These are phyloP conservation scores for Pyrrhosoma nymphula DNA, from an alignment of 2,888 invertebrate species.

Conservation along the genomic window DNA sequence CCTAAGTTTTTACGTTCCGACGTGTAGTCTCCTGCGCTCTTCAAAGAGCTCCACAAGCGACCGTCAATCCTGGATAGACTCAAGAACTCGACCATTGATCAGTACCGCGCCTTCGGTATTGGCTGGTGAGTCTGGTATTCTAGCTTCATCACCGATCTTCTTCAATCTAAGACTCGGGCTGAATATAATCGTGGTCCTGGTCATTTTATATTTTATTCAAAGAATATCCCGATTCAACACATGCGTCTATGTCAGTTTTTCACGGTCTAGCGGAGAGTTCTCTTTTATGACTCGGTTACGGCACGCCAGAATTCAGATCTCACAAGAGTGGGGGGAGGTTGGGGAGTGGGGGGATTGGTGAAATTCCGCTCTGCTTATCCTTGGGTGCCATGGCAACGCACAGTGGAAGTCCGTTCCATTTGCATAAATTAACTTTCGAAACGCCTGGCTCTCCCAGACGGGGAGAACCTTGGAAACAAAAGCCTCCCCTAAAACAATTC, in stretches of 20 bases:
- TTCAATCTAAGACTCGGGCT: too few species aligned
- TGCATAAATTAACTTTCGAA: slow-evolving; percentile 36
- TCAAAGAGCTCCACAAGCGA: too few species aligned
- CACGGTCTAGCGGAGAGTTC: neutral
- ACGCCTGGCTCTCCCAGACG: neutral
- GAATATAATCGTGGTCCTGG: neutral
- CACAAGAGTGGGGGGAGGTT: neutral
- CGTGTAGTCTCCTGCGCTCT: too few species aligned
- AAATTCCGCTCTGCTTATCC: neutral
- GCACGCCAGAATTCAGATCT: neutral
- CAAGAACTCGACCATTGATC: neutral
- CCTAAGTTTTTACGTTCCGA: too few species aligned
- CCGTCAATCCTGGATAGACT: neutral
- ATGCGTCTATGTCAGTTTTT: neutral
- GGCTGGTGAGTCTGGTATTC: neutral
- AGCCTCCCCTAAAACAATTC: slow-evolving; percentile 6
- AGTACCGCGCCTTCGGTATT: neutral
- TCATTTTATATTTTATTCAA: neutral
- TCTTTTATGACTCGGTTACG: neutral
- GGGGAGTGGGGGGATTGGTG: neutral
- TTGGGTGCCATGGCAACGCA: neutral
- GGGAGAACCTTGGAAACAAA: neutral
- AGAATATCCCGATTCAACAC: neutral
- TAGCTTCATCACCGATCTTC: neutral
- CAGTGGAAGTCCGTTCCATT: neutral